Evolutionary conservation across 2,888 invertebrate genomes (phyloP), one percentile per base, ranked within the genome.

Genomic region (Coremacera marginata): DNA sequence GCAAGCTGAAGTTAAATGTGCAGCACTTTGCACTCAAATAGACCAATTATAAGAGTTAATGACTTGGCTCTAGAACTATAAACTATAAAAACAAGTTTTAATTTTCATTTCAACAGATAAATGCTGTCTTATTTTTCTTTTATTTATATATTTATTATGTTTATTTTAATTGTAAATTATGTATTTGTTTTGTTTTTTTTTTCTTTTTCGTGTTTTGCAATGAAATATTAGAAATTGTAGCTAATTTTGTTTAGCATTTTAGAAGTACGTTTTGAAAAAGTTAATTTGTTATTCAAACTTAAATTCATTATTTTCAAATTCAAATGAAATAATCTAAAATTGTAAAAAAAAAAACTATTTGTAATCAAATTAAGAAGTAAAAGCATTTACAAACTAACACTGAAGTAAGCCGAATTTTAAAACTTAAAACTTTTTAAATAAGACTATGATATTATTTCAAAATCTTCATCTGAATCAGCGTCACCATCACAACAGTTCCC

Each of bases 381-480:
- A 52, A 51, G 27, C 31, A 31, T 25, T 14, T 51, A 7, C 8
- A 44, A 57, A 37, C 27, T 60, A 44, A 62, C 19, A 49, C 11
- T 44, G 72, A 27, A 37, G 19, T 37, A 34, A 37, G 44, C 31
- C 34, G 14, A 16, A 75, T 19, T 67, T 67, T 75, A 57, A 19
- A 65, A 78, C 31, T 62, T 70, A 70, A 77, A 68, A 27, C 52
- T 37, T 49, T 63, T 75, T 16, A 65, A 75, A 67, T 68, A 76
- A 71, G 80, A 83, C 92, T 90, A 92, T 91, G 93, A 94, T 87
- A 95, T 92, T 84, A 95, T 93, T 90, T 95, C 95, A 87, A 95
- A 95, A 85, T 95, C 95, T 82, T 94, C 94, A 84, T 95, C 95
- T 3, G 95, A 95, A 84, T 94, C 94, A 82, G 91, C 92, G 1